Evolutionary conservation across 2,797 vertebrate species (phyloP).

Genomic region (Pogoniulus pusillus): DNA sequence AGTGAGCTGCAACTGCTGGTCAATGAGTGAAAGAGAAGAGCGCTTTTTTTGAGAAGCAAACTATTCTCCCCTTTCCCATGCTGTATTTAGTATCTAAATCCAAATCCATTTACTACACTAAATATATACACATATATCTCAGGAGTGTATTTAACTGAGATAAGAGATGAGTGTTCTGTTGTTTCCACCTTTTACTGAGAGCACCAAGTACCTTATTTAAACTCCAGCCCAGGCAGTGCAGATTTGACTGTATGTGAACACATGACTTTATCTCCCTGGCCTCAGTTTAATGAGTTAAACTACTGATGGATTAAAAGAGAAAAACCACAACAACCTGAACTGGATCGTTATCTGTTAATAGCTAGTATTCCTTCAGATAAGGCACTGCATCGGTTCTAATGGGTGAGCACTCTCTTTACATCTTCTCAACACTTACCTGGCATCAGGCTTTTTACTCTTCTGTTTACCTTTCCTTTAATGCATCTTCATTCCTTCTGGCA

Average conservation of each 20-base stretch:
- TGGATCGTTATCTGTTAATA: background rate
- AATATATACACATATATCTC: background rate
- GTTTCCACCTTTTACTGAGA: background rate
- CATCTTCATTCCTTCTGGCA: background rate
- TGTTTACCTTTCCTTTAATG: background rate
- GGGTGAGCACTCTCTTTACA: background rate
- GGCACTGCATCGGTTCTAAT: background rate
- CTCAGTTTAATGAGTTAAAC: background rate
- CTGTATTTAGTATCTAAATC: background rate
- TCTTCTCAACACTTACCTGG: background rate
- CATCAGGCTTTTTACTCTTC: background rate
- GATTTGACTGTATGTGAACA: background rate
- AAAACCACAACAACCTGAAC: too few species aligned
- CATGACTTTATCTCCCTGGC: rapidly evolving
- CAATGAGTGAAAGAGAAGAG: background rate
- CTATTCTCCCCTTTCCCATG: background rate
- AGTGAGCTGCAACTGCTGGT: background rate
- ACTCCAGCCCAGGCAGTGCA: background rate
- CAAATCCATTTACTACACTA: background rate
- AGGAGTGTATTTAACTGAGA: background rate
- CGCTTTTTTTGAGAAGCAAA: background rate
- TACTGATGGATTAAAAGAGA: background rate
- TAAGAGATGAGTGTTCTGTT: background rate
- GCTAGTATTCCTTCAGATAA: background rate
- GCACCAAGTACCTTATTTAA: background rate